Evolutionary conservation across 2,888 invertebrate genomes (phyloP), one percentile per base, ranked within the genome.

Genomic region (Xylocampa areola): DNA sequence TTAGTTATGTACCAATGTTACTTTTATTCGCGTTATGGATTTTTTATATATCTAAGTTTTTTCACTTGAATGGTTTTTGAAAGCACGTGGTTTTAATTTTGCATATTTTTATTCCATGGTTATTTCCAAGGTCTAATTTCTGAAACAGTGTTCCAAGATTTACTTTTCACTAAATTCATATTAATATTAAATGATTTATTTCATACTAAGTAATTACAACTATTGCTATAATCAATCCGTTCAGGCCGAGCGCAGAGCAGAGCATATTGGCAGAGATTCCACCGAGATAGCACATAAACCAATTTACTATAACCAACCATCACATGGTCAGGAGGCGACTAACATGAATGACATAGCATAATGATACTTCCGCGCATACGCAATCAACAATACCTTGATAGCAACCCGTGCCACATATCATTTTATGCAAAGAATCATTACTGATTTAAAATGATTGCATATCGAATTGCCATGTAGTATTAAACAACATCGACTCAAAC

Each of bases 331-430:
- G 60, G 43, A 73, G 58, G 72, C 62, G 69, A 60, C 68, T 64
- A 58, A 63, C 67, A 66, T 73, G 76, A 82, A 85, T 86, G 86
- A 88, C 86, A 81, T 68, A 77, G 78, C 82, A 84, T 75, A 80
- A 79, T 80, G 75, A 71, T 67, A 81, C 81, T 85, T 85, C 88
- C 87, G 83, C 73, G 64, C 71, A 62, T 71, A 73, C 77, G 74
- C 73, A 77, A 76, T 62, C 73, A 71, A 79, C 82, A 81, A 83
- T 80, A 63, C 66, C 67, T 73, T 80, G 81, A 82, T 82, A 82
- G 78, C 77, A 73, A 70, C 39, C 63, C 64, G 47, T 63, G 59
- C 57, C 70, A 73, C 67, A 70, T 79, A 76, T 80, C 75, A 82
- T 83, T 82, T 74, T 60, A 73, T 73, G 53, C 65, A 68, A 65